Percentiles rank a stretch among this genome's conserved stretches.
phyloP scores from a whole-genome alignment of 2,113 vertebrate genomes.

The Hippopotamus amphibius region DNA sequence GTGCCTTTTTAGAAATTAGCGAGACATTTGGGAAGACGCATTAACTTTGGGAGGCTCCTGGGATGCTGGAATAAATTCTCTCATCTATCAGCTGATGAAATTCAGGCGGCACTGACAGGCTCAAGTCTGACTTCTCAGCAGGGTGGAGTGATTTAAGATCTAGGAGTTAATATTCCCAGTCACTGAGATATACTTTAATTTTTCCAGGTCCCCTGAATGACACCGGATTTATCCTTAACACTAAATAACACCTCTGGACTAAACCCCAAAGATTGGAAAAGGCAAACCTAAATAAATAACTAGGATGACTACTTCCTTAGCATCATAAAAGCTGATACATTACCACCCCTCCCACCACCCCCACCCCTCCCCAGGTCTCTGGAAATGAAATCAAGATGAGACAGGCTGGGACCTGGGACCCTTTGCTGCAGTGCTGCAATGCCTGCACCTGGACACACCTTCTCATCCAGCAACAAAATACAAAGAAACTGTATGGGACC shows the following conservation, averaged over 20 bases:
- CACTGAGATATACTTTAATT: background rate
- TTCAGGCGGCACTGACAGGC: background rate
- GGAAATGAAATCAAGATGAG: slow-evolving; percentile 6
- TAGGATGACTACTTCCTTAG: background rate
- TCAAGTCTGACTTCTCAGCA: background rate
- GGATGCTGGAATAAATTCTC: background rate
- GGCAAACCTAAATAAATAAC: background rate
- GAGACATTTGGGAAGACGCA: background rate
- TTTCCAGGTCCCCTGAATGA: background rate
- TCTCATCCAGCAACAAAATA: no score
- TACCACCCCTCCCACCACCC: background rate
- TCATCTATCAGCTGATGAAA: background rate
- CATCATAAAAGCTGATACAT: background rate
- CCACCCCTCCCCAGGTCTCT: background rate
- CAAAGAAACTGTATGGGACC: no score
- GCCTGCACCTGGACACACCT: no score
- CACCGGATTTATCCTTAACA: background rate
- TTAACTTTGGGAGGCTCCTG: background rate
- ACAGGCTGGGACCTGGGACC: no score
- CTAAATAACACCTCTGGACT: slow-evolving; percentile 46
- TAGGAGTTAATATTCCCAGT: background rate
- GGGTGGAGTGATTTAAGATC: background rate
- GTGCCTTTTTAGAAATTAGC: slow-evolving; percentile 26
- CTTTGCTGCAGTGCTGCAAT: no score
- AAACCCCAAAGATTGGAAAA: slow-evolving; percentile 5